phyloP scores from a whole-genome alignment of 2,113 vertebrate species.

The Saccopteryx leptura region DNA sequence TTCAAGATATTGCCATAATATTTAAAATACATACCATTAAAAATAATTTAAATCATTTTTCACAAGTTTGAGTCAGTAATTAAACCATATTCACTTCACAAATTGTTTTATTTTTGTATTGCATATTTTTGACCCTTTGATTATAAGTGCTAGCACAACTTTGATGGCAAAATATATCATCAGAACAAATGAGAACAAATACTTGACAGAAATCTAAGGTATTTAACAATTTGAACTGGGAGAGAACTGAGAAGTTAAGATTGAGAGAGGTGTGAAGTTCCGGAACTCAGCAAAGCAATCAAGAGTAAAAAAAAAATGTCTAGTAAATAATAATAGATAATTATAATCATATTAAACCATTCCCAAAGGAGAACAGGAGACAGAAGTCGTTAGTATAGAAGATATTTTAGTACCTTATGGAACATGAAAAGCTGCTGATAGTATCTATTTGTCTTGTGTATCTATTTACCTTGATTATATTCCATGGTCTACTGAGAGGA shows the following conservation, averaged over 20 bases:
- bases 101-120: not conserved
- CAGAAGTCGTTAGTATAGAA: not conserved
- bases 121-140: not conserved
- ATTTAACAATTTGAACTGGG: not conserved
- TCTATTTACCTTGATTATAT: not conserved
- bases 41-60: not conserved
- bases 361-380: not conserved
- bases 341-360: not conserved
- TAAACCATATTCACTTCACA: not conserved
- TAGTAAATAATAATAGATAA: not conserved
- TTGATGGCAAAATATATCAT: not conserved
- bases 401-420: not conserved
- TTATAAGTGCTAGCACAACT: not conserved
- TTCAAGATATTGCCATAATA: conserved; percentile 9
- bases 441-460: not conserved
- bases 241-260: not conserved
- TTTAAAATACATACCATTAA: conserved; percentile 27
- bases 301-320: not conserved
- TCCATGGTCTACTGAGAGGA: not conserved
- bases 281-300: not conserved
- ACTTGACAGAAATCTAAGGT: not conserved
- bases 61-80: not conserved
- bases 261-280: not conserved
- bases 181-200: not conserved
- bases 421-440: not conserved